These are phyloP conservation scores for Sepiola atlantica DNA, from an alignment of 2,888 invertebrate species.

Conservation along the genomic window DNA sequence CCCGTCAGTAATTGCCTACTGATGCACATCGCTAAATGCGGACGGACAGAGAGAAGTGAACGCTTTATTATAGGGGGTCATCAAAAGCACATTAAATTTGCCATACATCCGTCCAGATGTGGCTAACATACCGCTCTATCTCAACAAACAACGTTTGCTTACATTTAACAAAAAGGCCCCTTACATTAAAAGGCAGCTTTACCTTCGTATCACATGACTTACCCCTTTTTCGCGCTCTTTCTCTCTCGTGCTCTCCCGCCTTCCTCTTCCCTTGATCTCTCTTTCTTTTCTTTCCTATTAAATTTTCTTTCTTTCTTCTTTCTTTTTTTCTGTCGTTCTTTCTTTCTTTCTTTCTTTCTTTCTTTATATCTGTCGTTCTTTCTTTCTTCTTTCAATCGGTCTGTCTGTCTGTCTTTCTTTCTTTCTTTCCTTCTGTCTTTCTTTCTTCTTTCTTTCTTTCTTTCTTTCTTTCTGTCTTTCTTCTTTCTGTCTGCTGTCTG, in stretches of 20 bases:
- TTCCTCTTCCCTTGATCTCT: background rate
- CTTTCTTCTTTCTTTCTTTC: background rate
- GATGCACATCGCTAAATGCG: background rate
- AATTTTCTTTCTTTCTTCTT: no score
- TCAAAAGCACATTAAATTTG: background rate
- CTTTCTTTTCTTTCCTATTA: background rate
- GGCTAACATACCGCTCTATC: background rate
- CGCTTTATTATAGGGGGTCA: background rate
- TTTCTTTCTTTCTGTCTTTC: background rate
- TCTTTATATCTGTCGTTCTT: background rate
- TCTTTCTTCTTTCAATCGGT: background rate
- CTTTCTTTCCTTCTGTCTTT: background rate
- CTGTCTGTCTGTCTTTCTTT: no score
- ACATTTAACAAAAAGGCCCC: background rate
- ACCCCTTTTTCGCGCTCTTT: background rate
- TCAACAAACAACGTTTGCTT: background rate
- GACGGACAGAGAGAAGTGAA: background rate
- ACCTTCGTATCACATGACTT: background rate
- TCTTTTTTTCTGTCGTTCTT: background rate
- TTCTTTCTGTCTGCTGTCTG: background rate
- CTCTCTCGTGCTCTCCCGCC: no score
- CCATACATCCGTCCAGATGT: slow-evolving; percentile 20
- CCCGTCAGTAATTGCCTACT: background rate
- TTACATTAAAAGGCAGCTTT: background rate
- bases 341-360: background rate